These are phyloP conservation scores for Heloderma charlesbogerti DNA, from an alignment of 2,113 vertebrate genomes.

Conservation along the genomic window DNA sequence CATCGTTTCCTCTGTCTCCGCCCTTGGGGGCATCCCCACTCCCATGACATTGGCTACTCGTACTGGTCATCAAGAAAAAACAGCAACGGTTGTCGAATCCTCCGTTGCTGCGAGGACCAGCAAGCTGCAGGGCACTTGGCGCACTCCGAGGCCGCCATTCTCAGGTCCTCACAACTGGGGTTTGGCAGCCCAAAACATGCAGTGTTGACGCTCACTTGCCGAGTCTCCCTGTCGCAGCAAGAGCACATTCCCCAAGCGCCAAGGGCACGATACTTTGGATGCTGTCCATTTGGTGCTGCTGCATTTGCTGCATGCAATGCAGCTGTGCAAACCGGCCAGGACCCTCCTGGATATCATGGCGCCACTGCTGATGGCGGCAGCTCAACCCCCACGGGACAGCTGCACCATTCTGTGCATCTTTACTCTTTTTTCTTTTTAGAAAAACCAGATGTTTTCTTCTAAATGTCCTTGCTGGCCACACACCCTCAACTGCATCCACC, in stretches of 20 bases:
- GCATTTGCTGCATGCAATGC: too few species aligned
- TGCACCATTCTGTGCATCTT: neutral
- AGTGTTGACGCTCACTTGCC: neutral
- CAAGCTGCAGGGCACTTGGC: neutral
- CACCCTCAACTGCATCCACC: neutral
- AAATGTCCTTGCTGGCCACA: neutral
- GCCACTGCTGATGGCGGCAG: neutral
- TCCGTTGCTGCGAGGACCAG: neutral
- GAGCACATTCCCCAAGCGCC: neutral
- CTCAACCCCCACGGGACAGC: neutral
- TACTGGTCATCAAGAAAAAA: neutral
- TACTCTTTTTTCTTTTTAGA: neutral
- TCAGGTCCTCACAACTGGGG: neutral
- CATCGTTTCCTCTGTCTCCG: neutral
- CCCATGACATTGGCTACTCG: too few species aligned
- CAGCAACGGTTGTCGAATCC: neutral
- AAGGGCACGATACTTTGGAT: neutral
- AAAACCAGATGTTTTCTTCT: neutral
- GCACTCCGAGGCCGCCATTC: fast-evolving
- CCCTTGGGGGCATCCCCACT: too few species aligned
- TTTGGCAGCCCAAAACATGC: neutral
- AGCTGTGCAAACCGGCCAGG: neutral
- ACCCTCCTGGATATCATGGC: neutral
- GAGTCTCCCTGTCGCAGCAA: neutral
- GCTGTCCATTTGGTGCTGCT: too few species aligned